phyloP scores from a whole-genome alignment of 2,113 vertebrate species.

The Eleginops maclovinus region DNA sequence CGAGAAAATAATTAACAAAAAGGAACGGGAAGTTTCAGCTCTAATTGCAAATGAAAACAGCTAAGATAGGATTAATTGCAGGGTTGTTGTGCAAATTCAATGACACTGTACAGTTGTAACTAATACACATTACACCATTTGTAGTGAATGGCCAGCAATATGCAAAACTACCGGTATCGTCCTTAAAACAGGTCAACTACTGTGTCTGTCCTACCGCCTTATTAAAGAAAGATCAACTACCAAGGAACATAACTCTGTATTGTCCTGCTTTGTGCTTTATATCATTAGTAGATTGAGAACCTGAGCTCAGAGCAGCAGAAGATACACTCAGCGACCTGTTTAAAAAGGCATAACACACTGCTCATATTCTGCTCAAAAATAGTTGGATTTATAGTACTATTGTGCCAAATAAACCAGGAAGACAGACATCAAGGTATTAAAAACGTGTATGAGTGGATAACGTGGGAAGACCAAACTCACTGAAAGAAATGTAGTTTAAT shows the following conservation, averaged over 20 bases:
- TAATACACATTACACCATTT: neutral
- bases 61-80: neutral
- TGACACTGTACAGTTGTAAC: neutral
- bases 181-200: neutral
- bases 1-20: too few species aligned
- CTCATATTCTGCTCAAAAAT: neutral
- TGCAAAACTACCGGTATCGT: slow-evolving; percentile 5
- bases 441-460: neutral
- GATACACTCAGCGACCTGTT: neutral
- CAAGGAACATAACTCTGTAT: slow-evolving; percentile 7
- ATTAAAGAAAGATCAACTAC: slow-evolving; percentile 34
- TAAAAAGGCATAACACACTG: neutral
- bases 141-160: neutral
- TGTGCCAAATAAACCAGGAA: slow-evolving; percentile 24
- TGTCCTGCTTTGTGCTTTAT: neutral
- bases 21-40: too few species aligned
- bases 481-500: too few species aligned
- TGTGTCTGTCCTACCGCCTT: neutral
- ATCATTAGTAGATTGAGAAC: slow-evolving; percentile 24
- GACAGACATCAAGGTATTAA: slow-evolving; percentile 1
- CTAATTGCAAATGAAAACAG: too few species aligned
- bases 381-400: slow-evolving; percentile 21
- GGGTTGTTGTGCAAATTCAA: neutral
- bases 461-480: neutral
- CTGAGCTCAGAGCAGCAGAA: slow-evolving; percentile 17